These are phyloP conservation scores for Trileptium ribeirensis DNA, from an alignment of 2,888 invertebrate genomes.

Conservation along the genomic window DNA sequence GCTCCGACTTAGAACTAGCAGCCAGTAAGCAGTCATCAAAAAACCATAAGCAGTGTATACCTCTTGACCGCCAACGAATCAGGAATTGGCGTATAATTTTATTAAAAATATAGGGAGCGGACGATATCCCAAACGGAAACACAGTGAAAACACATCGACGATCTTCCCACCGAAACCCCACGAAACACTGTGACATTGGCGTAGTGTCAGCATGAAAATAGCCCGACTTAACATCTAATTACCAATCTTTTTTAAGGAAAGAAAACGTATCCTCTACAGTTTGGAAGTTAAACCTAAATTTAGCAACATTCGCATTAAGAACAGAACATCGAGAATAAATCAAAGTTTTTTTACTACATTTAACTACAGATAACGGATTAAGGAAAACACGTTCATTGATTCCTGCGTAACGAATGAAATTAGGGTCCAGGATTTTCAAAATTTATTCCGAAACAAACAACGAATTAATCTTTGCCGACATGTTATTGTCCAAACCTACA, in stretches of 20 bases:
- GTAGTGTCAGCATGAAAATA: neutral
- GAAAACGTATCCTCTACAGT: neutral
- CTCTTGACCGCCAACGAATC: neutral
- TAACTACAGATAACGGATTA: neutral
- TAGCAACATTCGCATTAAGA: neutral
- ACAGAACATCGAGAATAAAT: neutral
- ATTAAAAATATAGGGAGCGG: too few species aligned
- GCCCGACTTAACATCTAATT: neutral
- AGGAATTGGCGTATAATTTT: neutral
- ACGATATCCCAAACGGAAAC: neutral
- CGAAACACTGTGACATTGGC: neutral
- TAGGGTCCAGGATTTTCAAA: neutral
- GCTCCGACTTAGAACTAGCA: neutral
- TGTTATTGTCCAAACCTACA: neutral
- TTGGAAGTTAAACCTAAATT: neutral
- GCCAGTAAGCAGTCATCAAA: conserved; percentile 4
- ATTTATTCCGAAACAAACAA: neutral
- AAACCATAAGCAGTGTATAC: neutral
- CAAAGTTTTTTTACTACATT: neutral
- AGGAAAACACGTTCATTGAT: neutral
- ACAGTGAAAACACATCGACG: neutral
- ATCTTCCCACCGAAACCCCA: neutral
- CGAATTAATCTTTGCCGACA: neutral
- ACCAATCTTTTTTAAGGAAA: neutral
- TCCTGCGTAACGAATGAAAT: neutral